Evolutionary conservation across 2,888 invertebrate species (phyloP).

Genomic region (Parascotia fuliginaria): DNA sequence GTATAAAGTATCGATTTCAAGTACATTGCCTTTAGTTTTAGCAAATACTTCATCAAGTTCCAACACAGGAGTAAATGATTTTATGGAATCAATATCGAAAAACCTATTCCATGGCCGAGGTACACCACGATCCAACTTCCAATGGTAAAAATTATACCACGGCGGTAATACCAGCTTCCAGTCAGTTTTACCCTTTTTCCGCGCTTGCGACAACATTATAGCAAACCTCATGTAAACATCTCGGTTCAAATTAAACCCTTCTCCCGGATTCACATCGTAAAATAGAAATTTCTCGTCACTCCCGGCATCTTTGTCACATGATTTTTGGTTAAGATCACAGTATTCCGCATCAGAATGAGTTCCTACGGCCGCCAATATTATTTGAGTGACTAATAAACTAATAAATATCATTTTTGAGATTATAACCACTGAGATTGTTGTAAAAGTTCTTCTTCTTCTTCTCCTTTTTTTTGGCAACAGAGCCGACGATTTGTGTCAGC

Average conservation of each 20-base stretch:
- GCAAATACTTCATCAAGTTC: conserved; percentile 93
- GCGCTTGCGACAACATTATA: conserved; percentile 90
- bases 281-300: conserved; percentile 88
- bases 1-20: conserved; percentile 90
- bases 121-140: conserved; percentile 88
- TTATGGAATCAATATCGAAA: conserved; percentile 93
- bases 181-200: conserved; percentile 76
- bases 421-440: too few relatives aligned
- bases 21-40: conserved; percentile 40
- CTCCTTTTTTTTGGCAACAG: too few relatives aligned
- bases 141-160: conserved; percentile 96
- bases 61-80: conserved; percentile 92
- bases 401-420: conserved; percentile 25
- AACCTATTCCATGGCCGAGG: conserved; percentile 93
- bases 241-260: conserved; percentile 98
- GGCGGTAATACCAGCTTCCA: conserved; percentile 94
- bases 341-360: conserved; percentile 30
- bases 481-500: too few relatives aligned
- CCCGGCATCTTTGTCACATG: conserved; percentile 27
- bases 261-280: conserved; percentile 97
- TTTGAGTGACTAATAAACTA: conserved; percentile 22
- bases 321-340: conserved; percentile 42
- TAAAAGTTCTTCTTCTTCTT: too few relatives aligned
- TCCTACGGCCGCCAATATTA: conserved; percentile 33
- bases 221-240: conserved; percentile 98